Conservation (phyloP, 2,113 vertebrate genomes). For the Dunckerocampus dactyliophorus region DNA sequence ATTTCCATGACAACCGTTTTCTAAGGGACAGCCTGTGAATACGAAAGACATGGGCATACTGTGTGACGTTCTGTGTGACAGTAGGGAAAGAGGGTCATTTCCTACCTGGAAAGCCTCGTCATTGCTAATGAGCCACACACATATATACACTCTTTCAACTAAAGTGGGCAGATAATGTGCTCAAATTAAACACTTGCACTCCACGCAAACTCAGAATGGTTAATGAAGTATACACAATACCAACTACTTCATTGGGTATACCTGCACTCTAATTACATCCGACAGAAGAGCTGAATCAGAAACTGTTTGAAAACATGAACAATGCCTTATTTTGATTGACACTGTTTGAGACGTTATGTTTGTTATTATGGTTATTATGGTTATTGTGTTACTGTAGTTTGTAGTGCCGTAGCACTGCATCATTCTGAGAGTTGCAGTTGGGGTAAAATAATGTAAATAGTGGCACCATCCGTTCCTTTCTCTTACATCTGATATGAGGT, state of each 20-base stretch:
- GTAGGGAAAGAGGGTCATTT: constrained; percentile 8
- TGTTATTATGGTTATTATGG: no score
- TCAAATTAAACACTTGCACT: constrained; percentile 2
- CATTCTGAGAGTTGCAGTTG: no score
- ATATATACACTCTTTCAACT: neutral
- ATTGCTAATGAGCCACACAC: neutral
- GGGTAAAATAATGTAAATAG: no score
- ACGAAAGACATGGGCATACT: constrained; percentile 37
- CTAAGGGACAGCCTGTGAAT: constrained; percentile 41
- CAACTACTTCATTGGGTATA: neutral
- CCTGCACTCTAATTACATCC: neutral
- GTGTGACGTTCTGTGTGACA: constrained; percentile 25
- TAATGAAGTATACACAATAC: neutral
- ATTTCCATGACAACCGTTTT: constrained; percentile 67
- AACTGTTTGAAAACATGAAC: neutral
- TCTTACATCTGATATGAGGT: no score
- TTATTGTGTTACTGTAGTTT: no score
- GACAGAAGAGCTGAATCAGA: neutral
- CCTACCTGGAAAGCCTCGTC: neutral
- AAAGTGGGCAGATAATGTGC: constrained; percentile 8
- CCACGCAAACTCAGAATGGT: neutral
- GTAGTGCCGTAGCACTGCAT: no score
- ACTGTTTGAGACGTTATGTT: no score
- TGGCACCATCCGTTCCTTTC: no score
- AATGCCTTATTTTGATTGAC: no score